These are phyloP conservation scores for Prosapia bicincta DNA, from an alignment of 2,888 invertebrate species.

Conservation along the genomic window DNA sequence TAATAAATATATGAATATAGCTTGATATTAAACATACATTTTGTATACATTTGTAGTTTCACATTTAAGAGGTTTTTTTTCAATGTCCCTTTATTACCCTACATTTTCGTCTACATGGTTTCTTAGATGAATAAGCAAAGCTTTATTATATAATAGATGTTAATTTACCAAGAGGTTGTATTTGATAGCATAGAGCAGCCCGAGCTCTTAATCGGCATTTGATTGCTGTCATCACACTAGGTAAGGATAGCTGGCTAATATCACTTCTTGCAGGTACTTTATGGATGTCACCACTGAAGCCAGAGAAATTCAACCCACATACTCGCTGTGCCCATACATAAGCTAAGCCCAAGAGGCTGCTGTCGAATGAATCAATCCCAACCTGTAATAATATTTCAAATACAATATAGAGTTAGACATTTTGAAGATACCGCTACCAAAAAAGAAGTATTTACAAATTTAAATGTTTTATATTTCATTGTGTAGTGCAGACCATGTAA, in stretches of 20 bases:
- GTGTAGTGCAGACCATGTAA: too few species aligned
- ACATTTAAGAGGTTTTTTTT: background rate
- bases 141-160: too few species aligned
- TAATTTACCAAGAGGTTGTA: conserved; percentile 59
- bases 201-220: conserved; percentile 71
- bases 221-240: conserved; percentile 69
- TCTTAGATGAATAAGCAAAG: too few species aligned
- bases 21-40: too few species aligned
- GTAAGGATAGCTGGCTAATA: conserved; percentile 62
- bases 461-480: too few species aligned
- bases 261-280: conserved; percentile 43
- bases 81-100: too few species aligned
- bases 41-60: background rate
- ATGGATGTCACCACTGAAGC: conserved; percentile 6
- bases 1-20: too few species aligned
- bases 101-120: too few species aligned
- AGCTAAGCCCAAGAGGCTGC: conserved; percentile 69
- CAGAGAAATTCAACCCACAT: conserved; percentile 74
- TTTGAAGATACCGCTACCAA: too few species aligned
- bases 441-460: too few species aligned
- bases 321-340: conserved; percentile 90
- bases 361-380: conserved; percentile 48
- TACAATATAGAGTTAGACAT: too few species aligned
- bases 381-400: too few species aligned
- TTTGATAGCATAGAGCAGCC: conserved; percentile 71